Conservation (phyloP, 2,113 vertebrate species). For the Ictalurus furcatus region DNA sequence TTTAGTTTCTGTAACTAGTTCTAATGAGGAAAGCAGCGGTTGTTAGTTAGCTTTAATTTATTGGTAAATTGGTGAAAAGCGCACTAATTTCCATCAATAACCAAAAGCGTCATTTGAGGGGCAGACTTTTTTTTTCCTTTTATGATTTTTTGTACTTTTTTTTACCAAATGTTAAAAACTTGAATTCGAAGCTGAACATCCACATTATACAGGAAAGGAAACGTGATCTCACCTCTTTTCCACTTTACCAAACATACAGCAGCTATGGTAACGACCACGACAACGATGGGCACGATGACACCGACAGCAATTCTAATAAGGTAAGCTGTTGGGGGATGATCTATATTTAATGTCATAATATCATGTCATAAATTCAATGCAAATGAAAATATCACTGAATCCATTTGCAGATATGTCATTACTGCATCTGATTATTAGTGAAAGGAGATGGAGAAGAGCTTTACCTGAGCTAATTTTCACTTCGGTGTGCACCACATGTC, state of each 20-base stretch:
- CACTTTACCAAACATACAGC: fast-evolving
- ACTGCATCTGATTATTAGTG: not conserved
- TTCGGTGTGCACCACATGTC: not conserved
- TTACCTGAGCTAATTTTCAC: not conserved
- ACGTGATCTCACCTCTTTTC: not conserved
- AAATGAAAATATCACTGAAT: not conserved
- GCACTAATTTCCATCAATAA: not conserved
- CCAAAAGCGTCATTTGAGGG: too few species aligned
- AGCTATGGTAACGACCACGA: not conserved
- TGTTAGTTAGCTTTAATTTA: too few species aligned
- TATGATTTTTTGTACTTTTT: not conserved
- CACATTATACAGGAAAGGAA: not conserved
- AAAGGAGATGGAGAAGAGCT: not conserved
- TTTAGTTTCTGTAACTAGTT: too few species aligned
- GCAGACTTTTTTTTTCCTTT: not conserved
- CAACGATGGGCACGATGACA: not conserved
- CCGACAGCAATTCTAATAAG: fast-evolving
- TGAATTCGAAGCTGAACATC: not conserved
- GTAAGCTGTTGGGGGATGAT: not conserved
- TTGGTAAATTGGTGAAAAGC: not conserved
- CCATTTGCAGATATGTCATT: not conserved
- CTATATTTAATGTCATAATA: not conserved
- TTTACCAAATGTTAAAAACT: not conserved
- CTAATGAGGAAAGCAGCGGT: too few species aligned
- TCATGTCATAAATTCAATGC: not conserved